Base-by-base conservation (phyloP, 1,140 invertebrate species). In the Protaetia brevitarsis region DNA sequence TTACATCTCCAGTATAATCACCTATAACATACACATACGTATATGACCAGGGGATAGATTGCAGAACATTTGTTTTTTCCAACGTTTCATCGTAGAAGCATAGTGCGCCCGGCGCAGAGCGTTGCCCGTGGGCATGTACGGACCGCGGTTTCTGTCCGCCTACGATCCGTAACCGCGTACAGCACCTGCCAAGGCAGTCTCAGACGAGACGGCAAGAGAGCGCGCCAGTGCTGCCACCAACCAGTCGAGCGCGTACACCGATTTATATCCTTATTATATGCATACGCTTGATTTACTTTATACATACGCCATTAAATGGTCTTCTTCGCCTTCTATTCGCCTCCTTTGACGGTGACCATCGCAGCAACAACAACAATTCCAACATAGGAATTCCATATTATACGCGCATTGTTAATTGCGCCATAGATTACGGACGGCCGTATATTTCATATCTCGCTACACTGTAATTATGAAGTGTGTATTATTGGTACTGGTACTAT, bases 131-230 rank as follows among this genome's bases (percentile, higher is more conserved):
- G 41, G 41, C 26, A 51, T 51, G 41, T 51, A 51, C 41, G 41
- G 41, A 51, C 41, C 11, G 19, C n/a, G 41, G 41, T 51, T 51
- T 51, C 41, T 51, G 41, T 51, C 41, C 41, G 41, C 41, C 41
- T 51, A 51, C 41, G 41, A 51, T 23, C 41, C 26, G 41, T 51
- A 51, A 51, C 41, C 13, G 41, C 41, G 19, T 51, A 51, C 19
- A 51, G 41, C 41, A 51, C 41, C 41, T 51, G 41, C 41, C 41
- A 51, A 51, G 41, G 41, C 41, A 51, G 41, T 51, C n/a, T n/a
- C 41, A 11, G 19, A 51, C 41, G 26, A 51, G 41, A 51, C 21
- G 41, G 41, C 19, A 10, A 51, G 41, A 51, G 41, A 51, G 2
- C 19, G 41, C 19, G 26, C 41, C 41, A 51, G 19, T 23, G 41